Evolutionary conservation across 2,113 vertebrate genomes (phyloP).

Genomic region (Podarcis muralis): DNA sequence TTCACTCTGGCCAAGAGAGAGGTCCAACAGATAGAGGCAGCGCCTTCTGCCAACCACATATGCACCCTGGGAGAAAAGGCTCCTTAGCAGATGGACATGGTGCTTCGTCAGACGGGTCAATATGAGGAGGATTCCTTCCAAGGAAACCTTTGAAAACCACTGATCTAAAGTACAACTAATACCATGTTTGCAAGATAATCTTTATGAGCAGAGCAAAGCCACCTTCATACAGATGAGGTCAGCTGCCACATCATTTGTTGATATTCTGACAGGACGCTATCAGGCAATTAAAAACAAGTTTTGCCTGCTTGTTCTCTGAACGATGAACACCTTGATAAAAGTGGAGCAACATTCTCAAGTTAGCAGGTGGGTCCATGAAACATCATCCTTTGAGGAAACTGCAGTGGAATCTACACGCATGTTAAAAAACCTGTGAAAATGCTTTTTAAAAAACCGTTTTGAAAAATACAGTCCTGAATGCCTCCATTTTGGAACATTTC

Average conservation of each 20-base stretch:
- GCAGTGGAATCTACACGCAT: no score
- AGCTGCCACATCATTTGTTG: neutral
- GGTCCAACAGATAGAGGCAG: neutral
- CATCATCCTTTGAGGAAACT: accelerated
- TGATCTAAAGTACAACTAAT: neutral
- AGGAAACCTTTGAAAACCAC: neutral
- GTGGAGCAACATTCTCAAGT: neutral
- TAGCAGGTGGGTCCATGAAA: neutral
- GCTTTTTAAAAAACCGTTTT: no score
- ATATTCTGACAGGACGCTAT: neutral
- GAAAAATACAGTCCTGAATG: no score
- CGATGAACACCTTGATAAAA: neutral
- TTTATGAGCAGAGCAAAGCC: neutral
- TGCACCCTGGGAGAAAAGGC: neutral
- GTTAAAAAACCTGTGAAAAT: no score
- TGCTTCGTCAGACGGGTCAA: neutral
- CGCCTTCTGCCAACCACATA: no score
- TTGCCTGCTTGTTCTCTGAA: neutral
- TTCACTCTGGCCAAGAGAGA: neutral
- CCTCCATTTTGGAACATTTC: no score
- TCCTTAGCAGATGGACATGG: neutral
- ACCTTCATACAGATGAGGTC: neutral
- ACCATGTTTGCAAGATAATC: neutral
- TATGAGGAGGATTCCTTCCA: neutral
- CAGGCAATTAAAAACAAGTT: neutral